phyloP scores from a whole-genome alignment of 1,140 invertebrate genomes.

The Anthonomus grandis region DNA sequence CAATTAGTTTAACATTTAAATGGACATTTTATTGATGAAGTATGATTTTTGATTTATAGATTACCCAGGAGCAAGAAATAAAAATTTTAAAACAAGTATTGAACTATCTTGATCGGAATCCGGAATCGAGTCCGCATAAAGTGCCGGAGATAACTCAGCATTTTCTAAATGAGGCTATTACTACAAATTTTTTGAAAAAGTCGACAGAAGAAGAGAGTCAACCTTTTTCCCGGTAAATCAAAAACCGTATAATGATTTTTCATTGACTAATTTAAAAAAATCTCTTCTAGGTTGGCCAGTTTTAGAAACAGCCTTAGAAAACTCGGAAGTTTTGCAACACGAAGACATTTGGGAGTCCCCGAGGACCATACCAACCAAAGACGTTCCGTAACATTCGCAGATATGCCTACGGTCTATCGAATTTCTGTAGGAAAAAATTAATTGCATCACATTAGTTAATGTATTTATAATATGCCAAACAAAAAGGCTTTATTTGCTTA shows the following conservation, averaged over 20 bases:
- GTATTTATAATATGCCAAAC: too few species aligned
- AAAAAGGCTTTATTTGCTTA: too few species aligned
- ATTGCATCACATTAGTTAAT: too few species aligned
- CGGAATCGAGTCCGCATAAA: conserved; percentile 26
- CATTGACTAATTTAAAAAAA: neutral
- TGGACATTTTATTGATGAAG: neutral
- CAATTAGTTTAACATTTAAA: neutral
- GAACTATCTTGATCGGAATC: conserved; percentile 35
- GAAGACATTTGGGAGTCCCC: conserved; percentile 8
- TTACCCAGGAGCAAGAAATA: conserved; percentile 35
- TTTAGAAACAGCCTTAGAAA: conserved; percentile 37
- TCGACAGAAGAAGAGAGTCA: conserved; percentile 6
- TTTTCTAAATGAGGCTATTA: conserved; percentile 27
- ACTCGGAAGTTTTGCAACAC: conserved; percentile 30
- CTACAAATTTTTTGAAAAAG: conserved; percentile 28
- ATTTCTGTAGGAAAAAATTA: too few species aligned
- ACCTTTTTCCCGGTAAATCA: conserved; percentile 4
- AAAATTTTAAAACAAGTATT: conserved; percentile 35
- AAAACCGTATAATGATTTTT: neutral
- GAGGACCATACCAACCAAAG: neutral
- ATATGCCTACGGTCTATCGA: conserved; percentile 27
- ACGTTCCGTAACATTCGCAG: conserved; percentile 32
- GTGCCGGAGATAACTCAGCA: conserved; percentile 36
- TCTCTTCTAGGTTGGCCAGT: conserved; percentile 31
- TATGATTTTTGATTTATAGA: too few species aligned